Base-by-base conservation (phyloP, 2,797 vertebrate species). In the Cuculus canorus region DNA sequence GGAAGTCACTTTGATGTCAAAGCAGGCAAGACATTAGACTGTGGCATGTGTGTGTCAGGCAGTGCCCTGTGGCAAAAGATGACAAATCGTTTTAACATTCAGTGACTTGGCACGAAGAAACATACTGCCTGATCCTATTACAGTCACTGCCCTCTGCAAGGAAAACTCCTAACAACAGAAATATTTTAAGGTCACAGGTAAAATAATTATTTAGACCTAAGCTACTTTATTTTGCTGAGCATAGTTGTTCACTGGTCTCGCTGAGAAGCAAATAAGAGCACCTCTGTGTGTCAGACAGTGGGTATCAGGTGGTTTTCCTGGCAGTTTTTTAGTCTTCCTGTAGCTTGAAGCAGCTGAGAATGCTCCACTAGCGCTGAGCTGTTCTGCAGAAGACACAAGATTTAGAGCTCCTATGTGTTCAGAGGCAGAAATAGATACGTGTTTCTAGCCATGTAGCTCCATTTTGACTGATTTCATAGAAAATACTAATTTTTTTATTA, bases 81-180 rank as follows among this genome's bases (percentile, higher is more conserved):
- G 93, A 97, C 88, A 94, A 93, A 87, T 82, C 86, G 90, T 93
- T 95, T 96, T 84, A 95, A 79, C 90, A 80, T 88, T 91, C 90
- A 79, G 71, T 92, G 91, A 95, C 91, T 89, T 92, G 88, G 94
- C 94, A 77, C 75, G 90, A 94, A 90, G 94, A 94, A 95, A 94
- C 82, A 52, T 45, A 41, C 86, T 92, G 96, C 86, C 91, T 50
- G 76, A 88, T 96, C 89, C 87, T 92, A 73, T 93, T 96, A 96
- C 63, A 88, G 84, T 37, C n/a, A 66, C 82, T 83, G 87, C 30
- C 79, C 59, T 84, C 91, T 78, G 70, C 56, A 78, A 86, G 80
- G 79, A 88, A 79, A 78, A 64, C n/a, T 96, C 86, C 43, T 66
- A 89, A 78, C 69, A 90, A 65, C 56, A 18, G 80, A 69, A 85